phyloP scores from a whole-genome alignment of 1,140 invertebrate genomes.

The Dreissena polymorpha region DNA sequence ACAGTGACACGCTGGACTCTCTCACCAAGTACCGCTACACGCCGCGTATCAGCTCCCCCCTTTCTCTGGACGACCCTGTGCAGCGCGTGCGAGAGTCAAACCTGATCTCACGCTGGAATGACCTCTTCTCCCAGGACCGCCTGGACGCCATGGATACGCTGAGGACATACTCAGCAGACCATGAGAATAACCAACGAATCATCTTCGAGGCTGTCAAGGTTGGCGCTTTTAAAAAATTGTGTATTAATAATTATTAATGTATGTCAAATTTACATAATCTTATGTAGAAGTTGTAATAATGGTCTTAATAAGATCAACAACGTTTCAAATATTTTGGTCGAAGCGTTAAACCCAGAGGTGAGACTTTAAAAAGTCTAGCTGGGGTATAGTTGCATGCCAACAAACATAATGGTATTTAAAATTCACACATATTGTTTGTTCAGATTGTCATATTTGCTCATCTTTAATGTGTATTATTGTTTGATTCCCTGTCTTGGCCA shows the following conservation, averaged over 20 bases:
- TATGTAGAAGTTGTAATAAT: no score
- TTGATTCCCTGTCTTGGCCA: no score
- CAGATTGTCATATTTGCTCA: no score
- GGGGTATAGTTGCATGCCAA: no score
- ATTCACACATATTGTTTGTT: no score
- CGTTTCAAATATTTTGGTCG: no score
- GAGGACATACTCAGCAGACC: constrained; percentile 75
- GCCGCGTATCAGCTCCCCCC: constrained; percentile 69
- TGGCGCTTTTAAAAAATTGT: background rate
- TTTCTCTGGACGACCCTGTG: constrained; percentile 75
- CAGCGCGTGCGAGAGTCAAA: constrained; percentile 76
- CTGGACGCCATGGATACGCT: constrained; percentile 78
- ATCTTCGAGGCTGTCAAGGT: constrained; percentile 76
- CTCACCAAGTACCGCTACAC: constrained; percentile 68
- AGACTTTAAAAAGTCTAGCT: no score
- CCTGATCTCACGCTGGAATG: constrained; percentile 75
- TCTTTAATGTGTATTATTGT: no score
- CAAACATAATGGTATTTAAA: no score
- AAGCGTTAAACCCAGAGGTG: no score
- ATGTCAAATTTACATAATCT: no score
- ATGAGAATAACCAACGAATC: constrained; percentile 79
- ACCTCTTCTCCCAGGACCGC: constrained; percentile 77
- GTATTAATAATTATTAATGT: background rate
- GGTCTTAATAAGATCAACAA: no score
- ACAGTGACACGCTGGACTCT: constrained; percentile 60